Conservation (phyloP, 2,888 invertebrate genomes). For the Drosophila mimetica region DNA sequence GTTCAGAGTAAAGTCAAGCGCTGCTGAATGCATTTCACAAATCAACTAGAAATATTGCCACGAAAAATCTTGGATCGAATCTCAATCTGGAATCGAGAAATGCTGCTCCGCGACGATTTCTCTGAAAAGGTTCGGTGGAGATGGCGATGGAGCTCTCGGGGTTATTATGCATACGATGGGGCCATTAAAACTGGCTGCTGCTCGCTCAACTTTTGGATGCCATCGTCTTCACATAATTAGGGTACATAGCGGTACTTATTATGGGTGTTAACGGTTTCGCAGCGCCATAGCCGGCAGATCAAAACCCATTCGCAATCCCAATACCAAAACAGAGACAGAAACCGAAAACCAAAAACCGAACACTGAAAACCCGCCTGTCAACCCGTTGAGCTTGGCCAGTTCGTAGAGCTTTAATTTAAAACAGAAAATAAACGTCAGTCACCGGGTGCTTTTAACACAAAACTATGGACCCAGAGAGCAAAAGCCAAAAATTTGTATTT, state of each 20-base stretch:
- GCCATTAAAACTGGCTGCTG: constrained; percentile 64
- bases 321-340: constrained; percentile 20
- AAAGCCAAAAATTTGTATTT: constrained; percentile 57
- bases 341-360: constrained; percentile 4
- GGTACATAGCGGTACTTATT: constrained; percentile 82
- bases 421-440: constrained; percentile 70
- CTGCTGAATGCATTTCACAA: constrained; percentile 73
- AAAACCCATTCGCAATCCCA: constrained; percentile 54
- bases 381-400: constrained; percentile 39
- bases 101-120: constrained; percentile 36
- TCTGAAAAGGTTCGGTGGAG: constrained; percentile 21
- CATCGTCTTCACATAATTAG: constrained; percentile 71
- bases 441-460: constrained; percentile 48
- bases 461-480: constrained; percentile 7
- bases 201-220: constrained; percentile 40
- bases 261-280: constrained; percentile 82
- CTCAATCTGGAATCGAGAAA: constrained; percentile 56
- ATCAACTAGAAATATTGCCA: constrained; percentile 69
- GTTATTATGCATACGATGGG: constrained; percentile 68
- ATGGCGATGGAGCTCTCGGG: background rate
- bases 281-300: constrained; percentile 62
- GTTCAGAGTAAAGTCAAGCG: constrained; percentile 46
- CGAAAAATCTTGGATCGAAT: constrained; percentile 42
- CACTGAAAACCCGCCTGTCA: constrained; percentile 56
- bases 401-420: constrained; percentile 67